Percentiles rank a stretch among this genome's conserved stretches.
Evolutionary conservation across 30 jellyfish, hydroid and myxozoan species (phyloP).

Genomic region (Hydractinia echinata): DNA sequence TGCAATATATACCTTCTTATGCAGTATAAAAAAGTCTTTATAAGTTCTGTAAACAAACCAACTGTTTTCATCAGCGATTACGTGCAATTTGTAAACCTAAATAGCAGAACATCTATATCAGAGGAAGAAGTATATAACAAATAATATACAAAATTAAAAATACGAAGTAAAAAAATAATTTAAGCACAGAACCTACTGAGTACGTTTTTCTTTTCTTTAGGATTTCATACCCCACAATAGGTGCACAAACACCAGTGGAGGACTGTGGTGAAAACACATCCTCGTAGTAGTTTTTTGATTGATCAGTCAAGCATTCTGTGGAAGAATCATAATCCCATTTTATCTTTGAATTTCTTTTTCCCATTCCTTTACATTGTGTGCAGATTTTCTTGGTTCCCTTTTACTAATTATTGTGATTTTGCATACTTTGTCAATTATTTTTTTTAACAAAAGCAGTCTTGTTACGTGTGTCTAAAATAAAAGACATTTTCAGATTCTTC

Average conservation of each 20-base stretch:
- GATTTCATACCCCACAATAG: constrained; percentile 16
- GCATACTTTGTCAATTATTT: no score
- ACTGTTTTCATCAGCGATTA: neutral
- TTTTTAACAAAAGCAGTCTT: no score
- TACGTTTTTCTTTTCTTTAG: neutral
- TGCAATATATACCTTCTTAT: no score
- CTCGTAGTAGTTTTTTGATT: neutral
- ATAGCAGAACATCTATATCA: neutral
- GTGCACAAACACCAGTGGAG: constrained; percentile 4
- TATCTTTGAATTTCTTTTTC: no score
- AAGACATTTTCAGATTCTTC: no score
- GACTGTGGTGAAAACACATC: neutral
- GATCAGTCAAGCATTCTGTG: no score
- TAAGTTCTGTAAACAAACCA: constrained; percentile 10
- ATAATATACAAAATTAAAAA: neutral
- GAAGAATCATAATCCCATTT: no score
- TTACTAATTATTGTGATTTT: no score
- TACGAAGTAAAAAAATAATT: neutral
- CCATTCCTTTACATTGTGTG: no score
- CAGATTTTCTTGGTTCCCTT: no score
- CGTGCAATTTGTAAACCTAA: constrained; percentile 14
- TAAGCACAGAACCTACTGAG: neutral
- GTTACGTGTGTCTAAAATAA: no score
- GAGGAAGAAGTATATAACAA: neutral
- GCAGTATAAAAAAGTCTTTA: neutral